A percentile compares a stretch with the other conserved stretches of the same genome.
phyloP scores from a whole-genome alignment of 37 sponge, comb jelly and placozoan species.

The Trichoplax adhaerens region DNA sequence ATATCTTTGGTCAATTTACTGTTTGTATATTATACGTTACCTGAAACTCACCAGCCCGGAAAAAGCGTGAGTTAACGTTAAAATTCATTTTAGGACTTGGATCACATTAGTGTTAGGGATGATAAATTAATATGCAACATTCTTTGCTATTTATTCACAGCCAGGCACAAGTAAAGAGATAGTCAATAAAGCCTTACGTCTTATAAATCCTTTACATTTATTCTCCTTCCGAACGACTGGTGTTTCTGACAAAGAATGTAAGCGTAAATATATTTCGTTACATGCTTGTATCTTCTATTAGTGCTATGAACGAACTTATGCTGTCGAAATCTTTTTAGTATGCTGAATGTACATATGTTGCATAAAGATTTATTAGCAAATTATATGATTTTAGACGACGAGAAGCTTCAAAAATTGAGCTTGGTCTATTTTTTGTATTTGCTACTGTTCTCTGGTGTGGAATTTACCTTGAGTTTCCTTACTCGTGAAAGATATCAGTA shows the following conservation, averaged over 20 bases:
- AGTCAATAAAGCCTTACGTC: constrained; percentile 28
- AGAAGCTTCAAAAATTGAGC: constrained; percentile 29
- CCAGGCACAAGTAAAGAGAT: background rate
- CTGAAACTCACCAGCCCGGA: constrained; percentile 45
- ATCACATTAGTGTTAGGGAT: no score
- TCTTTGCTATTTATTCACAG: background rate
- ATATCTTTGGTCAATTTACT: constrained; percentile 29
- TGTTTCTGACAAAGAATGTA: background rate
- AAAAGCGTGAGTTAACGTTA: constrained; percentile 26
- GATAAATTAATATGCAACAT: no score
- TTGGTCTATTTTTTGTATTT: constrained; percentile 56
- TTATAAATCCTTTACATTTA: constrained; percentile 69
- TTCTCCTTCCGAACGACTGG: constrained; percentile 40
- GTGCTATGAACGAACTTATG: no score
- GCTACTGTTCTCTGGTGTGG: constrained; percentile 84
- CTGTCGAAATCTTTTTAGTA: background rate
- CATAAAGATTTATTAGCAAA: background rate
- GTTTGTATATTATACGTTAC: constrained; percentile 23
- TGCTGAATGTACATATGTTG: constrained; percentile 8
- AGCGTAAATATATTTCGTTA: no score
- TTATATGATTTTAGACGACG: constrained; percentile 19
- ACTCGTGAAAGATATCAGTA: constrained; percentile 55
- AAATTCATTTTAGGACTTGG: no score
- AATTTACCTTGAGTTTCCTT: constrained; percentile 76
- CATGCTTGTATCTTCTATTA: no score